These are phyloP conservation scores for Drosophila mimetica DNA, from an alignment of 2,888 invertebrate genomes.

Conservation along the genomic window DNA sequence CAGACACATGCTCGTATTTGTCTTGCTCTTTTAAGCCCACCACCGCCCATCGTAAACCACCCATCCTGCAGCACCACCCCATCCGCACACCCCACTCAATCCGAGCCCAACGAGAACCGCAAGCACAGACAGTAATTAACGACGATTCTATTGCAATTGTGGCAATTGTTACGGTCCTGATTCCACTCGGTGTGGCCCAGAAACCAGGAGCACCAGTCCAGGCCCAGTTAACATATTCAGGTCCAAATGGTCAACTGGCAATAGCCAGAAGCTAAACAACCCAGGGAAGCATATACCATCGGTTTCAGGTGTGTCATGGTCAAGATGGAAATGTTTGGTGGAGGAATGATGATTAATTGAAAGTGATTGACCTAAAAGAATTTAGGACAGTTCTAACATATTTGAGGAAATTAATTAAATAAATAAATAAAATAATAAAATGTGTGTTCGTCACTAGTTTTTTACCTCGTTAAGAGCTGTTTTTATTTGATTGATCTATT, in stretches of 20 bases:
- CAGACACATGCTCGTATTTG: constrained; percentile 70
- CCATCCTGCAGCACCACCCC: constrained; percentile 10
- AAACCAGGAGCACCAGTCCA: constrained; percentile 5
- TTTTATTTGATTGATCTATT: too few species aligned
- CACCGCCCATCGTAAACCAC: constrained; percentile 15
- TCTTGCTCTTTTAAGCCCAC: constrained; percentile 76
- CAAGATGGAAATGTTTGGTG: not conserved
- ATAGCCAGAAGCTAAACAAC: not conserved
- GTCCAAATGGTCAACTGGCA: constrained; percentile 6
- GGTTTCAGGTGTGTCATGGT: not conserved
- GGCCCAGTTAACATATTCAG: not conserved
- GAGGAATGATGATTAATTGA: not conserved
- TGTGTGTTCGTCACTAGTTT: too few species aligned
- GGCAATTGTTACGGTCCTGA: constrained; percentile 83
- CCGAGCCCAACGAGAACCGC: constrained; percentile 56
- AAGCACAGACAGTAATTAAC: constrained; percentile 82
- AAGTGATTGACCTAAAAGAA: not conserved
- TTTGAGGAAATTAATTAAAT: not conserved
- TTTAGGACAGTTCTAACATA: not conserved
- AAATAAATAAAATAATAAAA: too few species aligned
- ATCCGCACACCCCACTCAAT: constrained; percentile 35
- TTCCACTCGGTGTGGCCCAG: constrained; percentile 55
- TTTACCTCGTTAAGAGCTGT: too few species aligned
- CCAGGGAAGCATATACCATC: not conserved
- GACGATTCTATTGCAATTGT: constrained; percentile 83